These are phyloP conservation scores for Hippocampus comes DNA, from an alignment of 2,113 vertebrate species.

Conservation along the genomic window DNA sequence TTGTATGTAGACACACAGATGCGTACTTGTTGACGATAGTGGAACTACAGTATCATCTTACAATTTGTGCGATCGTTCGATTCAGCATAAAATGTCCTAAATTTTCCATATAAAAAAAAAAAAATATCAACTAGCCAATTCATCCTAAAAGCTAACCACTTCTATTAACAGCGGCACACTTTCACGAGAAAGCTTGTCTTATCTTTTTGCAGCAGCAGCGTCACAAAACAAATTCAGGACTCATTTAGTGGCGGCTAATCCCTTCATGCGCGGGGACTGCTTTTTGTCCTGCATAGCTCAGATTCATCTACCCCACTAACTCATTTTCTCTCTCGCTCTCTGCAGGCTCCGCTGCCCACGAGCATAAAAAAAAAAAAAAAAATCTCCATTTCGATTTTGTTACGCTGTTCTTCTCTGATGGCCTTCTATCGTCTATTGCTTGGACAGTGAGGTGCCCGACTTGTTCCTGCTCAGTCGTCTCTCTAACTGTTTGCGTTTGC, in stretches of 20 bases:
- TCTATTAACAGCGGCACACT: constrained; percentile 4
- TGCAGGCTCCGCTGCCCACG: constrained; percentile 49
- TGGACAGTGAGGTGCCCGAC: not conserved
- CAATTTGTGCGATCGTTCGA: not conserved
- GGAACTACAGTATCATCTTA: not conserved
- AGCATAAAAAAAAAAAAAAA: constrained; percentile 57
- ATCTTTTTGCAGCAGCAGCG: constrained; percentile 19
- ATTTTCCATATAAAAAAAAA: not conserved
- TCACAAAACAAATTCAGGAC: constrained; percentile 34
- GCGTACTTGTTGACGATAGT: not conserved
- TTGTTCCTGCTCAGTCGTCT: not conserved
- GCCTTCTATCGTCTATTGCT: constrained; percentile 21
- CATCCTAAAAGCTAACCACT: not conserved
- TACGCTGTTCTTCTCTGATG: constrained; percentile 49
- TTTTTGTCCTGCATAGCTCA: constrained; percentile 32
- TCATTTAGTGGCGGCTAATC: constrained; percentile 37
- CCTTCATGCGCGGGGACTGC: constrained; percentile 23
- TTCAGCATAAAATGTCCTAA: not conserved
- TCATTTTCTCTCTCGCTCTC: constrained; percentile 19
- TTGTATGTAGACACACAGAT: not conserved
- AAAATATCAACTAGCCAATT: not conserved
- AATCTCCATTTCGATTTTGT: constrained; percentile 73
- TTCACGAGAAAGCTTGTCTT: constrained; percentile 23
- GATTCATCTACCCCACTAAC: constrained; percentile 35
- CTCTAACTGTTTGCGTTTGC: not conserved